These are phyloP conservation scores for Meliscaeva auricollis DNA, from an alignment of 2,888 invertebrate genomes.

Conservation along the genomic window DNA sequence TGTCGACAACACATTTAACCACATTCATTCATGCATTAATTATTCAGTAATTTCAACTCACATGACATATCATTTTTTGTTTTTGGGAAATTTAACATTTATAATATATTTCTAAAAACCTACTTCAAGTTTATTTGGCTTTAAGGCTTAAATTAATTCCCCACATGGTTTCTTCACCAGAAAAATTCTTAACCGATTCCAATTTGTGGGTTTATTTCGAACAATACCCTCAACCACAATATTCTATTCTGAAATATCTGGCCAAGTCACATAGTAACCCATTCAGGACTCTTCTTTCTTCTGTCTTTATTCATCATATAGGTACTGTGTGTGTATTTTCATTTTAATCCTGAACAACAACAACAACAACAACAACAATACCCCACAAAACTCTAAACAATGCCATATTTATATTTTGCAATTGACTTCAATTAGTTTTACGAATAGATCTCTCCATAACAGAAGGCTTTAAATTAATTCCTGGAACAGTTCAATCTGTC, in stretches of 20 bases:
- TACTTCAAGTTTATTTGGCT: constrained; percentile 10
- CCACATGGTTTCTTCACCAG: constrained; percentile 19
- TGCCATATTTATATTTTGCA: constrained; percentile 61
- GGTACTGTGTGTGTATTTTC: constrained; percentile 27
- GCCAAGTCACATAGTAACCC: constrained; percentile 40
- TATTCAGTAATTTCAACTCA: constrained; percentile 8
- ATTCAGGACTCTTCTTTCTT: background rate
- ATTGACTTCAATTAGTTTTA: constrained; percentile 72
- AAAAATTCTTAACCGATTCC: constrained; percentile 4
- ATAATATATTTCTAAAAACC: background rate
- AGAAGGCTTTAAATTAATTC: constrained; percentile 71
- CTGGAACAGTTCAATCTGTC: constrained; percentile 60
- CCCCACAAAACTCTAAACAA: constrained; percentile 50
- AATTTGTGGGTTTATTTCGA: constrained; percentile 34
- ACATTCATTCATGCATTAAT: too few relatives aligned
- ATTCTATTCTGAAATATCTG: constrained; percentile 21
- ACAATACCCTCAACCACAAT: constrained; percentile 24
- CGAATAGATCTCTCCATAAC: constrained; percentile 52
- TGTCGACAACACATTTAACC: too few relatives aligned
- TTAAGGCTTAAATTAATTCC: constrained; percentile 29
- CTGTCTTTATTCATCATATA: background rate
- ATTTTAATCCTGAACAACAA: constrained; percentile 40
- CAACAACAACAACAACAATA: constrained; percentile 11
- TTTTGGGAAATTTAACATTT: background rate
- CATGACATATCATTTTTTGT: constrained; percentile 1